phyloP scores from a whole-genome alignment of 2,888 invertebrate genomes.

The Chaitophorus viminalis region DNA sequence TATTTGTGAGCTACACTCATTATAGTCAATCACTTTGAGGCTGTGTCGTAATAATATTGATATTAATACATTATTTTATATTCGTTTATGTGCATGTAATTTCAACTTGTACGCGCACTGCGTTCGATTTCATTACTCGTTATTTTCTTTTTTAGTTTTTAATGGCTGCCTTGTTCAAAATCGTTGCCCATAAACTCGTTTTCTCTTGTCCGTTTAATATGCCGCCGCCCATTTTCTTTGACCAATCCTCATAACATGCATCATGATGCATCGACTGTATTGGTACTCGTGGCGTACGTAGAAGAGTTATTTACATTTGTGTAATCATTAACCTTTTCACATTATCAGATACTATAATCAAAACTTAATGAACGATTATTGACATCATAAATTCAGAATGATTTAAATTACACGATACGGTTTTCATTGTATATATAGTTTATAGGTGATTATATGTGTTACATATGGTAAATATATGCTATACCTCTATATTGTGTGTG shows the following conservation, averaged over 20 bases:
- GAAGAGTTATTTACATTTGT: not conserved
- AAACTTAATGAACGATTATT: not conserved
- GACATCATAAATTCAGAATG: not conserved
- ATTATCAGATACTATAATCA: constrained; percentile 3
- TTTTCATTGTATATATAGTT: not conserved
- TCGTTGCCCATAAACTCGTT: constrained; percentile 59
- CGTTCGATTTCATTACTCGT: constrained; percentile 54
- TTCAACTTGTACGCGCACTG: constrained; percentile 12
- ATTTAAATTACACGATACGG: not conserved
- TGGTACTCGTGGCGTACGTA: not conserved
- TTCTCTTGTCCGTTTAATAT: constrained; percentile 49
- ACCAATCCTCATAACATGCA: constrained; percentile 43
- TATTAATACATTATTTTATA: constrained; percentile 39
- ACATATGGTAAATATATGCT: no score
- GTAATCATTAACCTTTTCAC: constrained; percentile 9
- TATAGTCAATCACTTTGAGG: constrained; percentile 47
- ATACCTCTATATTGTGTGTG: not conserved
- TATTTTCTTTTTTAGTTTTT: constrained; percentile 45
- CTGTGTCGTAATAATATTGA: constrained; percentile 24
- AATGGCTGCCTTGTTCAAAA: constrained; percentile 60
- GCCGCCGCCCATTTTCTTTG: constrained; percentile 54
- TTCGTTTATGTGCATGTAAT: constrained; percentile 18
- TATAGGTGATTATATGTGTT: not conserved
- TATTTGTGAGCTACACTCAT: constrained; percentile 39
- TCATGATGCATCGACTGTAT: not conserved